phyloP scores from a whole-genome alignment of 2,113 vertebrate genomes.

The Cyprinodon variegatus region DNA sequence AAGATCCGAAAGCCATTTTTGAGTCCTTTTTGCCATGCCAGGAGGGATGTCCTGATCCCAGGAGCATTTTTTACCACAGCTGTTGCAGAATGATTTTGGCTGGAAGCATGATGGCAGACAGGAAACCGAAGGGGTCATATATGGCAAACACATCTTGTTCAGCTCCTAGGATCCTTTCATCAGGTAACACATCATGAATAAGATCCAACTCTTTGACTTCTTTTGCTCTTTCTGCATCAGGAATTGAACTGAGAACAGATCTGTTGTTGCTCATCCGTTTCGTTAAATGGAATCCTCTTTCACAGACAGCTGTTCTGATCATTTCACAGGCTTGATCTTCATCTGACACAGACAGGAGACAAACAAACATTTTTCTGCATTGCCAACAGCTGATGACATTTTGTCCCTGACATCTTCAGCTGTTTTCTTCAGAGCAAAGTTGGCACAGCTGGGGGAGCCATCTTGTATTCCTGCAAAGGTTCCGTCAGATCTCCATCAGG shows the following conservation, averaged over 20 bases:
- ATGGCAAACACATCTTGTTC: background rate
- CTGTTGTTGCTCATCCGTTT: background rate
- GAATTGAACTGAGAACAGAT: background rate
- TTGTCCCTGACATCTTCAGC: too few species aligned
- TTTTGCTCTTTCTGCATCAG: background rate
- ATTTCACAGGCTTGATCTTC: accelerated
- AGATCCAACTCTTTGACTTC: constrained; percentile 7
- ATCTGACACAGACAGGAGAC: background rate
- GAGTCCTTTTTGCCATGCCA: background rate
- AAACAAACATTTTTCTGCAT: background rate
- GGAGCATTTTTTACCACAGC: background rate
- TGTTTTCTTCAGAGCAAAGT: too few species aligned
- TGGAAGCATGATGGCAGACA: background rate
- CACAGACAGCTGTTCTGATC: background rate
- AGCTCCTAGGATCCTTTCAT: background rate
- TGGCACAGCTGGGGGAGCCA: too few species aligned
- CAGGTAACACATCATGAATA: background rate
- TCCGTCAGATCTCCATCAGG: too few species aligned
- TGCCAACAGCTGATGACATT: too few species aligned
- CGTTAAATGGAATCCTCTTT: background rate
- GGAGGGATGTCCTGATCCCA: background rate
- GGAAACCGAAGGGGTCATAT: background rate
- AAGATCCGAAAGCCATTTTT: background rate
- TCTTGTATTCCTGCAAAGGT: too few species aligned
- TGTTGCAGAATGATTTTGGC: accelerated